phyloP scores from a whole-genome alignment of 2,113 vertebrate species.

The Malurus elegans region DNA sequence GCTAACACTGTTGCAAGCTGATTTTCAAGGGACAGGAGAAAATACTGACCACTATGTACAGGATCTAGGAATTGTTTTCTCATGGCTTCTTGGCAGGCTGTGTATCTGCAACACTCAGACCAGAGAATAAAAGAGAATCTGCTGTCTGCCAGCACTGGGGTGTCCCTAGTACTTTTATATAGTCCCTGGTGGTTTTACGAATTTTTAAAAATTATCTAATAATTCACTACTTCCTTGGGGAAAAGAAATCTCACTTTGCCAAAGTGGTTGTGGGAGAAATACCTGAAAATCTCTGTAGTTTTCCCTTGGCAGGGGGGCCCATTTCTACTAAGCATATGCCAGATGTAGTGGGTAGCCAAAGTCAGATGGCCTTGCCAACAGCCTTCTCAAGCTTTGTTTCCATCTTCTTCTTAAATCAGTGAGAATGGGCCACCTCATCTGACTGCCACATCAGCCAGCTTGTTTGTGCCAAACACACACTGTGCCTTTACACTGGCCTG shows the following conservation, averaged over 20 bases:
- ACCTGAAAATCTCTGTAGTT: not conserved
- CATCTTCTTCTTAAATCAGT: not conserved
- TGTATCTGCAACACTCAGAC: not conserved
- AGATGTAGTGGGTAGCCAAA: not conserved
- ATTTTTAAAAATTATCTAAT: not conserved
- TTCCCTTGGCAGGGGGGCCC: not conserved
- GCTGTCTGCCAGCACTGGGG: not conserved
- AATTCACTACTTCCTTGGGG: not conserved
- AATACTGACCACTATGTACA: not conserved
- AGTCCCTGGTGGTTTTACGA: not conserved
- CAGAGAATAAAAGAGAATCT: not conserved
- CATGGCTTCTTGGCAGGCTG: not conserved
- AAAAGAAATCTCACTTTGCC: not conserved
- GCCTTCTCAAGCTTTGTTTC: not conserved
- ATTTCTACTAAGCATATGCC: not conserved
- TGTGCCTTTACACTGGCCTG: constrained; percentile 1
- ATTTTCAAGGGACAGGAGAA: not conserved
- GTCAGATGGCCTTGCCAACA: not conserved
- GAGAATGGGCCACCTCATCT: not conserved
- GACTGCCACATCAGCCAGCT: not conserved
- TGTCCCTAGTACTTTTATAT: not conserved
- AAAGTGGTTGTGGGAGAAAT: not conserved
- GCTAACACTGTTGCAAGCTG: not conserved
- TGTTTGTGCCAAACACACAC: not conserved
- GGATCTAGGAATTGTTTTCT: not conserved